phyloP scores from a whole-genome alignment of 2,113 vertebrate genomes.

The Phycodurus eques region DNA sequence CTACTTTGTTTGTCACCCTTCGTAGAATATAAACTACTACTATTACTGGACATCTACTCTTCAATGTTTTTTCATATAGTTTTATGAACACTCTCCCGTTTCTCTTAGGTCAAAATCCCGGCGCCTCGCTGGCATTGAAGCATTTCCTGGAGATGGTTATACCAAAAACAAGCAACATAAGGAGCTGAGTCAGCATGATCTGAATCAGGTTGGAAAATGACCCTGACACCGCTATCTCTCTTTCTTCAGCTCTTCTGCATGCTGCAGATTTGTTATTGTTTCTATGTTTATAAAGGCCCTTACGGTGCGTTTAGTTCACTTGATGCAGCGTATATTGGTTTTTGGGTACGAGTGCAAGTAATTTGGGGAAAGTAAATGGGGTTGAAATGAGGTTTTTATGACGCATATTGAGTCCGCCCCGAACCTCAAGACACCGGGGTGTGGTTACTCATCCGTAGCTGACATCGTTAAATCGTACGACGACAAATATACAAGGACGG shows the following conservation, averaged over 20 bases:
- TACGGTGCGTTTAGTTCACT: background rate
- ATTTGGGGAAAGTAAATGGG: too few species aligned
- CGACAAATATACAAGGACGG: too few species aligned
- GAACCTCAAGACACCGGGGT: too few species aligned
- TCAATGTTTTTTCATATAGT: background rate
- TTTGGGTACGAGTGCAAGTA: too few species aligned
- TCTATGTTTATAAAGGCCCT: background rate
- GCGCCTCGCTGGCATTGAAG: slow-evolving; percentile 73
- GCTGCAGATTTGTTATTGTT: background rate
- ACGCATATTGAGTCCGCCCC: too few species aligned
- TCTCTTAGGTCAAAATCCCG: slow-evolving; percentile 79
- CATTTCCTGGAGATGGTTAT: slow-evolving; percentile 74
- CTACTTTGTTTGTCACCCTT: background rate
- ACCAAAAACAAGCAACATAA: slow-evolving; percentile 81
- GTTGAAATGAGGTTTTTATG: too few species aligned
- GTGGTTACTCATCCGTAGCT: too few species aligned
- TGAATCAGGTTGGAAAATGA: slow-evolving; percentile 73
- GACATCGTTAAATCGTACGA: too few species aligned
- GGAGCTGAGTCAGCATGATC: slow-evolving; percentile 71
- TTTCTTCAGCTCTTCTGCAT: background rate
- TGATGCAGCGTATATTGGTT: background rate
- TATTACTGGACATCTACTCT: background rate
- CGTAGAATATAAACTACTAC: background rate
- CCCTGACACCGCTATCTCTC: slow-evolving; percentile 8
- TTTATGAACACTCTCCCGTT: slow-evolving; percentile 15